Conservation (phyloP, 2,113 vertebrate species). For the Tiliqua scincoides region DNA sequence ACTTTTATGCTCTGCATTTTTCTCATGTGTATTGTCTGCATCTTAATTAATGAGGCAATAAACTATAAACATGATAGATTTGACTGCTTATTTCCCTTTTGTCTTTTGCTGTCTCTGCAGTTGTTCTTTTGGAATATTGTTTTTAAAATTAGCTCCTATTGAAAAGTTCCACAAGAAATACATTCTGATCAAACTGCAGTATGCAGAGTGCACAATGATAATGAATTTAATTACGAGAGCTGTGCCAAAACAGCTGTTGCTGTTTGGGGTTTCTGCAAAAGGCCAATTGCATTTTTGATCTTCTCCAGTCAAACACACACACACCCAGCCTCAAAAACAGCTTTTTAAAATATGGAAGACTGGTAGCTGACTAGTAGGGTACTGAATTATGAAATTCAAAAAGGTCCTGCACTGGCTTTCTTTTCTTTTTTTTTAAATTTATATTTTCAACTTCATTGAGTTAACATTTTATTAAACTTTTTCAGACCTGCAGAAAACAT, state of each 20-base stretch:
- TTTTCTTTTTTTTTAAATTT: not conserved
- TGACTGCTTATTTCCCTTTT: slow-evolving; percentile 43
- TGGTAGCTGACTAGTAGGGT: too few relatives aligned
- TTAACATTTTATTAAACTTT: not conserved
- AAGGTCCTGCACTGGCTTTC: too few relatives aligned
- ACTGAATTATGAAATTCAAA: too few relatives aligned
- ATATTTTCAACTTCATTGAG: not conserved
- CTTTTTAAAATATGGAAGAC: not conserved
- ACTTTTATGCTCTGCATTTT: slow-evolving; percentile 11
- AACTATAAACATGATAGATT: slow-evolving; percentile 41
- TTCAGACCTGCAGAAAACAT: not conserved
- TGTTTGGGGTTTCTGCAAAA: slow-evolving; percentile 1
- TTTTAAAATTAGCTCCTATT: slow-evolving; percentile 43
- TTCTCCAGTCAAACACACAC: not conserved
- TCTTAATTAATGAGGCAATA: slow-evolving; percentile 45
- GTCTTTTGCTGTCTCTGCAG: slow-evolving; percentile 35
- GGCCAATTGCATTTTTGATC: not conserved
- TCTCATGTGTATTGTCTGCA: slow-evolving; percentile 31
- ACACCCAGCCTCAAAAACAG: not conserved
- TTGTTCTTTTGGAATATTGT: slow-evolving; percentile 30
- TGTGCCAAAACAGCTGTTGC: slow-evolving; percentile 10
- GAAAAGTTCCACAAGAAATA: slow-evolving; percentile 39
- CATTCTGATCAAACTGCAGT: slow-evolving; percentile 14
- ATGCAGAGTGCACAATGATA: not conserved
- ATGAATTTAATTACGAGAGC: slow-evolving; percentile 33